Evolutionary conservation across 2,888 invertebrate species (phyloP), one percentile per base, ranked within the genome.

Genomic region (Autographa gamma): DNA sequence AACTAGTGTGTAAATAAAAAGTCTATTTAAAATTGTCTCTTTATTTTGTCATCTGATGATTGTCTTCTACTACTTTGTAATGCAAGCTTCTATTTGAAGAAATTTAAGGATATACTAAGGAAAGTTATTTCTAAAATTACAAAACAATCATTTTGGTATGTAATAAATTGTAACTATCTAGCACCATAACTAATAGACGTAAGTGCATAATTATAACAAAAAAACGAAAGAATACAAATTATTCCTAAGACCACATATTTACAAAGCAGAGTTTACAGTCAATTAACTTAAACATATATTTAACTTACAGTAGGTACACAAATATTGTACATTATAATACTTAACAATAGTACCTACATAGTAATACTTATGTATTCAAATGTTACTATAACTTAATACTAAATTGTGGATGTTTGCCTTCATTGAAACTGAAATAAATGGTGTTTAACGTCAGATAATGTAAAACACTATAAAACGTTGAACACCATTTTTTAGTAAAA

Each of bases 1-100:
- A 77, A 77, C 71, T 71, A 82, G 75, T 72, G 69, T 82, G 82
- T 79, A 79, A 82, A 82, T 82, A 84, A 82, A 82, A 81, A 61
- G 60, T 75, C 62, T 82, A 77, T 77, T 69, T 74, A 73, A 65
- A 68, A 66, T 71, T 64, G 4, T 52, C 52, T 66, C 31, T 80
- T 82, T 72, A 74, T 81, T 81, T 81, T 14, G 1, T 31, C 9
- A 41, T 31, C 13, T 38, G 18, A 38, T 31, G 31, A 56, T 54
- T 66, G 41, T 1, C 43, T 66, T 7, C 60, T 60, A 70, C 13
- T 43, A 43, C n/a, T 66, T 69, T 25, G 25, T 59, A 62, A 11
- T 56, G 48, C 18, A 62, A 64, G 32, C 25, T 59, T 61, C 0
- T 18, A 7, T 63, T 18, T 14, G 19, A 38, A 63, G 38, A 9